A percentile compares a stretch with the other conserved stretches of the same genome.
These are phyloP conservation scores for Pseudopipra pipra DNA, from an alignment of 2,113 vertebrate species.

Conservation along the genomic window DNA sequence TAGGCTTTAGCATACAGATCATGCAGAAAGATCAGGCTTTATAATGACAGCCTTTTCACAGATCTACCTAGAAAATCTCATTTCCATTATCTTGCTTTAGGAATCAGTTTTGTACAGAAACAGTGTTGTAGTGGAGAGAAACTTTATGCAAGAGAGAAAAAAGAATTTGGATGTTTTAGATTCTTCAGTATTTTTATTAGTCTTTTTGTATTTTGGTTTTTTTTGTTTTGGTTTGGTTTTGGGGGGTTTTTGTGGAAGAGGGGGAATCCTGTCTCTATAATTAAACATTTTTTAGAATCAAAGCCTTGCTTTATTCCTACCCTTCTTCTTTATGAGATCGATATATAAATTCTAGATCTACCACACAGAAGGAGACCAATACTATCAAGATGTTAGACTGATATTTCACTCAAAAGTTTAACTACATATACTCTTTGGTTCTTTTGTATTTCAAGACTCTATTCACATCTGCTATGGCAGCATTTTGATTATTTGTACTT, in stretches of 20 bases:
- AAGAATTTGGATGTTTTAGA: background rate
- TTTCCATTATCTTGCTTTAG: background rate
- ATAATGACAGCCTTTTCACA: background rate
- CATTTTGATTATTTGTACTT: constrained; percentile 8
- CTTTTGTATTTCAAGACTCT: background rate
- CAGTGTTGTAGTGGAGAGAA: background rate
- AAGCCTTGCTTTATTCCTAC: background rate
- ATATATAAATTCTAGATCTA: background rate
- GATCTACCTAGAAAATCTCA: background rate
- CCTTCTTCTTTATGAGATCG: background rate
- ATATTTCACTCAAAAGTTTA: background rate
- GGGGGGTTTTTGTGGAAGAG: background rate
- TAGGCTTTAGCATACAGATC: background rate
- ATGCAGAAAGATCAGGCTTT: background rate
- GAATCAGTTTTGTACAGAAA: background rate
- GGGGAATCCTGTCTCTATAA: background rate
- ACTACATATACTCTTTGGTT: background rate
- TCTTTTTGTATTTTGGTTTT: background rate
- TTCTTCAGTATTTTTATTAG: background rate
- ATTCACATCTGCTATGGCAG: background rate
- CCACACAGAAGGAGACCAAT: background rate
- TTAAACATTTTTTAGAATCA: background rate
- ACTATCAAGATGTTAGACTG: background rate
- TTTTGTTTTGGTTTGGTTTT: background rate
- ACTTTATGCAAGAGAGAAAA: background rate